Base-by-base conservation (phyloP, 92 coral and sea anemone genomes). In the Palythoa grandis region DNA sequence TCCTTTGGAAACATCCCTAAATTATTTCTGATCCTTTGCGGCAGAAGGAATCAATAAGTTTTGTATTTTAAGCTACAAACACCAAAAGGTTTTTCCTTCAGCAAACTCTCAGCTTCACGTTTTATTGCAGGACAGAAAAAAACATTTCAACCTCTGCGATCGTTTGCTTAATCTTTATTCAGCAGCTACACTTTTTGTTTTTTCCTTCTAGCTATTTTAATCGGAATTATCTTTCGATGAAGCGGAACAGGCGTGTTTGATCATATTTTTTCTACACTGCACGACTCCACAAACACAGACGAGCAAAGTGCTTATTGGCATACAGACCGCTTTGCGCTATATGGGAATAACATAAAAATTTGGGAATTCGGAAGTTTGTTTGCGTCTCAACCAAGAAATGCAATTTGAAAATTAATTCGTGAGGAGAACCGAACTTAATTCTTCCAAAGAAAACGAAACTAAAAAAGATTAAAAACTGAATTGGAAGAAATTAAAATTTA, bases 401-500 rank as follows among this genome's bases (percentile, higher is more conserved):
- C 53, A 43, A 7, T 43, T 63, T 19, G 24, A 24, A 63, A 63
- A 8, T n/a, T 19, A 19, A 9, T 23, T 5, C 11, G 60, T 11
- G 29, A 29, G 38, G 3, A 37, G 9, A 25, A 23, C 39, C 5
- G 47, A 48, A 11, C 47, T 47, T 15, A 39, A 65, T 17, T 80
- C 72, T 22, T 40, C 23, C 56, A 56, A 12, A 60, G 52, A 67
- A 80, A 80, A 67, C 23, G 39, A 79, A 47, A 67, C 57, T 29
- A 66, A 66, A 20, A 5, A 43, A 65, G n/a, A 13, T 13, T 5
- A 17, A 19, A 80, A 35, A 61, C 47, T 39, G 58, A 47, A 66
- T 80, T 38, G 85, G 23, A 0, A 7, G 58, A 23, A 80, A 80
- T 80, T 80, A 79, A 79, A 79, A 63, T 79, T 79, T 79, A 19